Percentiles rank a stretch among this genome's conserved stretches.
Evolutionary conservation across 2,797 vertebrate genomes (phyloP).

Genomic region (Percopsis omiscomaycus): DNA sequence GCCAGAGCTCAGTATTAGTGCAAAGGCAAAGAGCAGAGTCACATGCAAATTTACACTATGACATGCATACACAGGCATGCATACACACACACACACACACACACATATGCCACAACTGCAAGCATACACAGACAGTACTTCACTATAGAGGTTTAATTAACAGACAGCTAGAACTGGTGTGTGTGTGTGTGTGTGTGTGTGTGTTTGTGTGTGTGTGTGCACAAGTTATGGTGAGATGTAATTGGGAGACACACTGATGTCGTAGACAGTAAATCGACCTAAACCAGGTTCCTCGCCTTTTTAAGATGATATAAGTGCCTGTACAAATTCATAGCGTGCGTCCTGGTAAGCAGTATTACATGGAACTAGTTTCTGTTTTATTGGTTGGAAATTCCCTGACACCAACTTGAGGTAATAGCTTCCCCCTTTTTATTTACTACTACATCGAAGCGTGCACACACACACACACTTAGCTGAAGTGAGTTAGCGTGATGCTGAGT

Average conservation of each 20-base stretch:
- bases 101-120: neutral
- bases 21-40: slow-evolving; percentile 47
- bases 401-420: slow-evolving; percentile 6
- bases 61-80: slow-evolving; percentile 9
- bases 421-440: neutral
- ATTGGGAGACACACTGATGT: slow-evolving; percentile 12
- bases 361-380: neutral
- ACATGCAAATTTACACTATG: slow-evolving; percentile 23
- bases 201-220: neutral
- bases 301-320: neutral
- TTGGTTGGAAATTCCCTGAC: neutral
- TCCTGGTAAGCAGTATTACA: neutral
- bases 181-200: neutral
- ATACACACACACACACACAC: slow-evolving; percentile 9
- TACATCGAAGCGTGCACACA: slow-evolving; percentile 1
- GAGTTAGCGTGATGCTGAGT: slow-evolving; percentile 23
- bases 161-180: neutral
- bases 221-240: neutral
- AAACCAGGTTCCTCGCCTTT: neutral
- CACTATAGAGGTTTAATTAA: neutral
- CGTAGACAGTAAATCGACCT: neutral
- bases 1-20: slow-evolving; percentile 52
- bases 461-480: slow-evolving; percentile 16
- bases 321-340: slow-evolving; percentile 4
- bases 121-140: neutral